Conservation (phyloP, 2,113 vertebrate species). For the Eulemur rufifrons region DNA sequence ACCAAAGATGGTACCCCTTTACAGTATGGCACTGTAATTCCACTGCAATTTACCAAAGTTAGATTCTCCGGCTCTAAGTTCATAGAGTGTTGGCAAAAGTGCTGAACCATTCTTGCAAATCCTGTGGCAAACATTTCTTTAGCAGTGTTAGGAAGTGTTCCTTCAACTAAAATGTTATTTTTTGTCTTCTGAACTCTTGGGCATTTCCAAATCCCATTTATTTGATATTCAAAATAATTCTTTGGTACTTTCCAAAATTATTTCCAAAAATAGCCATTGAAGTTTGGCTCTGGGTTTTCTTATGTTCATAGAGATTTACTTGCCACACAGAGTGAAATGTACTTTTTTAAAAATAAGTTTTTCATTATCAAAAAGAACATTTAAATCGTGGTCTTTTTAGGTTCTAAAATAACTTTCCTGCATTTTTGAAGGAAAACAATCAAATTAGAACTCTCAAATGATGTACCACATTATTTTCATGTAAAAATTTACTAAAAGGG, state of each 20-base stretch:
- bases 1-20: not conserved
- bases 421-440: constrained; percentile 49
- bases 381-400: constrained; percentile 62
- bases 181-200: constrained; percentile 30
- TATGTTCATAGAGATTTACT: constrained; percentile 54
- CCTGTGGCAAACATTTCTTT: not conserved
- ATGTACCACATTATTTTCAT: constrained; percentile 47
- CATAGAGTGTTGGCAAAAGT: not conserved
- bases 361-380: constrained; percentile 55
- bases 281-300: constrained; percentile 14
- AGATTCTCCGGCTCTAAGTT: not conserved
- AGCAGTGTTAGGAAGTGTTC: not conserved
- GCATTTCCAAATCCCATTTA: constrained; percentile 33
- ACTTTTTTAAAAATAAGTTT: constrained; percentile 34
- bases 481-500: constrained; percentile 64
- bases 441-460: constrained; percentile 53
- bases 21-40: not conserved
- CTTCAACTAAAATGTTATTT: constrained; percentile 22
- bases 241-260: constrained; percentile 29
- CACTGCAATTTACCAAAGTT: not conserved
- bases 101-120: not conserved
- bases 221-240: constrained; percentile 62
- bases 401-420: constrained; percentile 64
- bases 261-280: constrained; percentile 50
- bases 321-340: constrained; percentile 43